A percentile compares a stretch with the other conserved stretches of the same genome.
Conservation (phyloP, 2,888 invertebrate species). For the Polymixis flavicincta region DNA sequence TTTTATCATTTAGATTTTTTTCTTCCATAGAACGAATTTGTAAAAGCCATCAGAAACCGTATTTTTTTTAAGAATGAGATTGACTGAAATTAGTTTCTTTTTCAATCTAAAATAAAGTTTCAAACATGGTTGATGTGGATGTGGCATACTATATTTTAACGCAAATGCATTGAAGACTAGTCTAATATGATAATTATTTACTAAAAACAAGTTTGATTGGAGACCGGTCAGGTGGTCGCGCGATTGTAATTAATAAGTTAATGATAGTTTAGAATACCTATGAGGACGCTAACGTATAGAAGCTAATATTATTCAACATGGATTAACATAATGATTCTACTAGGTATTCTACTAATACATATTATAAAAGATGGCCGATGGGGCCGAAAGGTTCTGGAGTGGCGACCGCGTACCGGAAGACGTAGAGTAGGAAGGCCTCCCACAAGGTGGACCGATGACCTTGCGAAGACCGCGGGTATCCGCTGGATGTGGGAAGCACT, state of each 20-base stretch:
- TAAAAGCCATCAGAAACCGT: neutral
- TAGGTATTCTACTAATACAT: no score
- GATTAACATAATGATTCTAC: neutral
- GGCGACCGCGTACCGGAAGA: no score
- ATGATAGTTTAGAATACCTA: slow-evolving; percentile 23
- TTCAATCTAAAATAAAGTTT: neutral
- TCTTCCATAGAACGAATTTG: neutral
- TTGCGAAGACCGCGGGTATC: no score
- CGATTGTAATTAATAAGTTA: slow-evolving; percentile 42
- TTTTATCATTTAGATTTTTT: no score
- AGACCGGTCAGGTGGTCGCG: slow-evolving; percentile 16
- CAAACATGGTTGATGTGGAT: neutral
- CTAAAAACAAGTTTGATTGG: slow-evolving; percentile 47
- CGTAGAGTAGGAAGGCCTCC: no score
- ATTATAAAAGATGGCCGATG: no score
- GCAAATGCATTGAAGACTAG: slow-evolving; percentile 28
- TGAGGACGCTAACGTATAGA: neutral
- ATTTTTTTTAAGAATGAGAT: neutral
- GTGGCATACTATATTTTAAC: slow-evolving; percentile 11
- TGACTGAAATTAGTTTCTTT: neutral
- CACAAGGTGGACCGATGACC: no score
- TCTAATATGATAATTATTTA: slow-evolving; percentile 43
- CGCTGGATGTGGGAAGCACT: no score
- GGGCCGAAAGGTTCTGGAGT: no score
- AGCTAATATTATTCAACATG: neutral